phyloP scores from a whole-genome alignment of 2,113 vertebrate species.

The Vulpes vulpes region DNA sequence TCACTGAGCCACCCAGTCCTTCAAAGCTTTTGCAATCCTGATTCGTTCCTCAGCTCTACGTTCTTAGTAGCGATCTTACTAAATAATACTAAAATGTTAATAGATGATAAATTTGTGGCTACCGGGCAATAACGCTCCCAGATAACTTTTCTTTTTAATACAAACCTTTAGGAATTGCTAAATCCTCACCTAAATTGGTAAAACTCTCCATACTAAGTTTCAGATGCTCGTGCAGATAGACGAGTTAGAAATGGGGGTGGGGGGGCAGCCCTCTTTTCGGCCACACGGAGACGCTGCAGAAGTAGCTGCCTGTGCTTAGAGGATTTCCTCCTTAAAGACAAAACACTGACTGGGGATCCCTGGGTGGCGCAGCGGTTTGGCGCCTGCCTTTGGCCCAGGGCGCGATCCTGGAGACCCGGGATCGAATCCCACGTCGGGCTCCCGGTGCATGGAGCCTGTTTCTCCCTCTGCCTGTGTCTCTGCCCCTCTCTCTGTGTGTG shows the following conservation, averaged over 20 bases:
- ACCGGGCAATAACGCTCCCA: background rate
- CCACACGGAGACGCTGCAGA: background rate
- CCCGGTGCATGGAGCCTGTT: too few species aligned
- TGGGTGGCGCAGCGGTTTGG: too few species aligned
- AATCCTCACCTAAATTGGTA: background rate
- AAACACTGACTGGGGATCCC: too few species aligned
- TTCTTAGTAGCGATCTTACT: background rate
- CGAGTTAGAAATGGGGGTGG: background rate
- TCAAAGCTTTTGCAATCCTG: background rate
- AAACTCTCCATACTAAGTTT: background rate
- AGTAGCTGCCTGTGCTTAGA: background rate
- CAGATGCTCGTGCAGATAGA: background rate
- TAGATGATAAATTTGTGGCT: background rate
- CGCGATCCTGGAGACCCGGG: too few species aligned
- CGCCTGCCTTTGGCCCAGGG: too few species aligned
- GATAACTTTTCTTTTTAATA: background rate
- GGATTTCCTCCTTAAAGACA: background rate
- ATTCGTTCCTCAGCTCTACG: background rate
- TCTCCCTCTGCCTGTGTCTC: too few species aligned
- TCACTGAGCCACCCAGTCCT: background rate
- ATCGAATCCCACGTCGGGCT: too few species aligned
- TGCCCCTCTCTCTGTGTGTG: too few species aligned
- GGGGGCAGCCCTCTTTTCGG: background rate
- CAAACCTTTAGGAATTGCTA: background rate
- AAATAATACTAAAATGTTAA: slow-evolving; percentile 27